These are phyloP conservation scores for Cercocebus atys DNA, from an alignment of 2,113 vertebrate species.

Conservation along the genomic window DNA sequence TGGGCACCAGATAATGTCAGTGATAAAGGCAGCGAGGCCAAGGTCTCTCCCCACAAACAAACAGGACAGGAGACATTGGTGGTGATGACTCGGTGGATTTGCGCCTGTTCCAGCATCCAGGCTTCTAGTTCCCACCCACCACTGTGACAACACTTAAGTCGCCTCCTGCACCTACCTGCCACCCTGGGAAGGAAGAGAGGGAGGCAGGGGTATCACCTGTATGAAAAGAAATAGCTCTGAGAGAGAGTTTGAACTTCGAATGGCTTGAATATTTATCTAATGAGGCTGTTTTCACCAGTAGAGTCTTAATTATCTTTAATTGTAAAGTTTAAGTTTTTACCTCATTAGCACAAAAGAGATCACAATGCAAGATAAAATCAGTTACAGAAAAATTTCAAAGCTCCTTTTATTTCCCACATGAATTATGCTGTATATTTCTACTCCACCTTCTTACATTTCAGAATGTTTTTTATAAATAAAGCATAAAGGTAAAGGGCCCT, in stretches of 20 bases:
- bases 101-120: accelerated
- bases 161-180: background rate
- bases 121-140: background rate
- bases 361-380: background rate
- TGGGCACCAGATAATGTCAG: background rate
- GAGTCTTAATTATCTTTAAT: slow-evolving; percentile 10
- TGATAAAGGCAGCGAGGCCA: background rate
- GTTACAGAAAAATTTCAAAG: slow-evolving; percentile 18
- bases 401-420: background rate
- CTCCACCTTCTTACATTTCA: background rate
- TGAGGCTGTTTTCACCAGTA: background rate
- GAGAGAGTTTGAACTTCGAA: background rate
- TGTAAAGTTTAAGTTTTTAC: background rate
- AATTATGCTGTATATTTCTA: background rate
- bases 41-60: background rate
- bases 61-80: background rate
- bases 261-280: background rate
- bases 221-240: background rate
- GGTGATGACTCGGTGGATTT: background rate
- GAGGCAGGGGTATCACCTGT: background rate
- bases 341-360: slow-evolving; percentile 15
- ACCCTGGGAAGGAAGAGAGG: background rate
- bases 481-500: background rate
- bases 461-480: background rate
- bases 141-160: background rate